Base-by-base conservation (phyloP, 2,888 invertebrate genomes). In the Pachliopta kotzebuea region DNA sequence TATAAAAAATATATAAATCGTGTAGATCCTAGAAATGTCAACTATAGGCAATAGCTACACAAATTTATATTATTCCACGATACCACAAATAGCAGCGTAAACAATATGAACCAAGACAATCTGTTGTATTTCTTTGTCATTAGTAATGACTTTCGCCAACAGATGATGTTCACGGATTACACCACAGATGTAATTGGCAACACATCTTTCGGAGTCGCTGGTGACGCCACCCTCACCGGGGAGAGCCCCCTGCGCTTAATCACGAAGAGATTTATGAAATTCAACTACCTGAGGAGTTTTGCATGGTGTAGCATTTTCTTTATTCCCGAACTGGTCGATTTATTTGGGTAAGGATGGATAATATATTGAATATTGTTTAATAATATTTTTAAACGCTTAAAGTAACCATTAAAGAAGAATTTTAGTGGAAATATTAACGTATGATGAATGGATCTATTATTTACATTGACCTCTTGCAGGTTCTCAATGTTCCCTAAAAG, bases 101-200 rank as follows among this genome's bases (percentile, higher is more conserved):
- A 9, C 31, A 31, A 37, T 14, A 37, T 37, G 14, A 11, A 37
- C 11, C 37, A 11, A 11, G 37, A 37, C 37, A 3, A 37, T 37
- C 37, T 4, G 9, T 31, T 31, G 8, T 7, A 11, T 9, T 9
- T 37, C 9, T 37, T 11, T 37, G 31, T 14, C 37, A 14, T 37
- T 37, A 37, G 37, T 0, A 14, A 11, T 37, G 11, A 37, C 14
- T 37, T 37, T 37, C 9, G 49, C 4, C 20, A 20, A 20, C 67
- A 78, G 79, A 54, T 42, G 0, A 26, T 76, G 8, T 72, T 69
- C 24, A 58, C 72, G 0, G 77, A 78, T 62, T 78, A 55, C 56
- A 75, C 75, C 0, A 76, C 77, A 0, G 80, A 80, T 61, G 59
- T 79, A 0, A 74, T 79, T 23, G 76, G 76, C 0, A 71, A 69